Base-by-base conservation (phyloP, 2,113 vertebrate genomes). In the Nycticorax nycticorax region DNA sequence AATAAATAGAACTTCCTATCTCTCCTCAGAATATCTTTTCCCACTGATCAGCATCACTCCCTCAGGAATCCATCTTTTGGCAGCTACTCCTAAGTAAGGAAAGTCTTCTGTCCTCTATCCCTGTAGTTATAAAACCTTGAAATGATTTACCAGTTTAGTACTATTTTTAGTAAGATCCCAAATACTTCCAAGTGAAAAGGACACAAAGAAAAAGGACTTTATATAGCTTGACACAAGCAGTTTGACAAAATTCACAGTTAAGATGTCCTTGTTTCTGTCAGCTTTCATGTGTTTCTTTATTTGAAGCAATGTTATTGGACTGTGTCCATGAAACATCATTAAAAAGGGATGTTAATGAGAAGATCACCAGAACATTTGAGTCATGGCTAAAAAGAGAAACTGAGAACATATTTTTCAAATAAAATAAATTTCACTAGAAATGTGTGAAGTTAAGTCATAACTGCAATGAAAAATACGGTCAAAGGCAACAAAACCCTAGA, bases 371-470 rank as follows among this genome's bases (percentile, higher is more conserved):
- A 96, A 97, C 41, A 81, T 84, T 75, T 95, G 91, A 97, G 74
- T 97, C 95, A 97, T 83, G n/a, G 84, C 47, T 96, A 96, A 94
- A 83, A 93, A 59, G 57, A 94, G 59, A 96, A 94, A 74, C 41
- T 2, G 14, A 91, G 73, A 95, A 92, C 89, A 77, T 75, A 28
- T 74, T 96, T 88, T 55, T 53, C 56, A 95, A 96, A 96, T 92
- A 95, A 94, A 92, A 26, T 41, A 63, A 74, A 89, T 85, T 95
- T 95, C 45, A 91, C 74, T 92, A 39, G 53, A 97, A 90, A 69
- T 4, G 8, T 83, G 63, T 85, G 74, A 89, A 94, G 76, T 50
- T 85, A 83, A 84, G 75, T 73, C 32, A 50, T 69, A 43, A 72
- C 68, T 89, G 66, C 71, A 81, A 62, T 55, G 43, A 79, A 93